Evolutionary conservation across 2,797 vertebrate species (phyloP).

Genomic region (Sebastiscus tertius): DNA sequence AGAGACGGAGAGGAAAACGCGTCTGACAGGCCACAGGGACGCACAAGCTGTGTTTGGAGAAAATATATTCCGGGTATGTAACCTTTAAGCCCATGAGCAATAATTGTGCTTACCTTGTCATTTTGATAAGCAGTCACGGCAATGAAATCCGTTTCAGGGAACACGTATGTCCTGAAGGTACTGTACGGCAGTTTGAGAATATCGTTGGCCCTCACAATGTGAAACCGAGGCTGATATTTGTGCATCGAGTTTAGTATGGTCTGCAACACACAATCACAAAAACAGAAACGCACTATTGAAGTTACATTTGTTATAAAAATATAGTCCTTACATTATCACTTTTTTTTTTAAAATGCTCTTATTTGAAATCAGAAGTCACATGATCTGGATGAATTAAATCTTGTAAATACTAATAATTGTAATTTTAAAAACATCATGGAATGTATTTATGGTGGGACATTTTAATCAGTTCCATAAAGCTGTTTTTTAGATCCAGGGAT

Average conservation of each 20-base stretch:
- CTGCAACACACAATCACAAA: conserved; percentile 76
- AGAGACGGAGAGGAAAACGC: conserved; percentile 3
- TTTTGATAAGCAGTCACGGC: conserved; percentile 99
- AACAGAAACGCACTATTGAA: not conserved
- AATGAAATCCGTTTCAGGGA: conserved; percentile 98
- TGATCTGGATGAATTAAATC: not conserved
- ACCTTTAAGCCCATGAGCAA: not conserved
- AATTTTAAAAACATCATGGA: not conserved
- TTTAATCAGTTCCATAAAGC: not conserved
- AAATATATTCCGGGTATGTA: not conserved
- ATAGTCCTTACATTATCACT: not conserved
- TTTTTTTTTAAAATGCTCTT: not conserved
- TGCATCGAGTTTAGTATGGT: conserved; percentile 99
- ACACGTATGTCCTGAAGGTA: conserved; percentile 97
- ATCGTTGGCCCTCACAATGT: conserved; percentile 97
- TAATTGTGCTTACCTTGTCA: conserved; percentile 90
- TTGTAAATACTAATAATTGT: not conserved
- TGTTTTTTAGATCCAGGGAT: not conserved
- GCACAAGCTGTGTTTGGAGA: not conserved
- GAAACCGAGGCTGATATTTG: conserved; percentile 98
- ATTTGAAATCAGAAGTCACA: not conserved
- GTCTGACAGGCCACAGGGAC: not conserved
- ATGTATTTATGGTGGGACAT: not conserved
- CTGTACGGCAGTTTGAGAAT: conserved; percentile 97
- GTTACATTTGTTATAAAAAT: not conserved